These are phyloP conservation scores for Melanargia galathea DNA, from an alignment of 2,888 invertebrate species.

Conservation along the genomic window DNA sequence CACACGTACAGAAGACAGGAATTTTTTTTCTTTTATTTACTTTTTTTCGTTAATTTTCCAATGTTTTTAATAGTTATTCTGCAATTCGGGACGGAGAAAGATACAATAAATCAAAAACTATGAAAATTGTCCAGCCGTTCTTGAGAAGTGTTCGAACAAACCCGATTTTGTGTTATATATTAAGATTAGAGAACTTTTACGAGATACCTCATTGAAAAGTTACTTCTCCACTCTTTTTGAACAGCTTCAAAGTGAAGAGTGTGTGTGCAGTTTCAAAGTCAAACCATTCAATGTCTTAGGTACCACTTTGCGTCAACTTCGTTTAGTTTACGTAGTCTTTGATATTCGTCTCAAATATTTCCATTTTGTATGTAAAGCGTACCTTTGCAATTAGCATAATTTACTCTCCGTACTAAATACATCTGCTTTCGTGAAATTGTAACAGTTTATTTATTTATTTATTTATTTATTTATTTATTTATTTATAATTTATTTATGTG, in stretches of 20 bases:
- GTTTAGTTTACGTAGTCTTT: conserved; percentile 8
- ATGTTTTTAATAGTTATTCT: no score
- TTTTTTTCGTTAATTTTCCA: no score
- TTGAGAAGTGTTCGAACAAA: no score
- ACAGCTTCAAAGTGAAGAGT: background rate
- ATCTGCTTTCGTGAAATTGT: background rate
- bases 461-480: no score
- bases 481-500: no score
- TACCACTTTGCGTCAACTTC: background rate
- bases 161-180: background rate
- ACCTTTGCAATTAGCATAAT: background rate
- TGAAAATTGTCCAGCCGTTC: no score
- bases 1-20: no score
- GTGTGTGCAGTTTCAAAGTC: conserved; percentile 9
- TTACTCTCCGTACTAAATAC: background rate
- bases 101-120: no score
- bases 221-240: background rate
- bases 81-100: no score
- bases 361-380: conserved; percentile 1
- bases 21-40: no score
- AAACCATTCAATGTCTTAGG: conserved; percentile 17
- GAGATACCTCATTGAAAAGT: background rate
- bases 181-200: background rate
- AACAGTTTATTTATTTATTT: no score
- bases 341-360: background rate